Evolutionary conservation across 2,113 vertebrate species (phyloP).

Genomic region (Chloroceryle aenea): DNA sequence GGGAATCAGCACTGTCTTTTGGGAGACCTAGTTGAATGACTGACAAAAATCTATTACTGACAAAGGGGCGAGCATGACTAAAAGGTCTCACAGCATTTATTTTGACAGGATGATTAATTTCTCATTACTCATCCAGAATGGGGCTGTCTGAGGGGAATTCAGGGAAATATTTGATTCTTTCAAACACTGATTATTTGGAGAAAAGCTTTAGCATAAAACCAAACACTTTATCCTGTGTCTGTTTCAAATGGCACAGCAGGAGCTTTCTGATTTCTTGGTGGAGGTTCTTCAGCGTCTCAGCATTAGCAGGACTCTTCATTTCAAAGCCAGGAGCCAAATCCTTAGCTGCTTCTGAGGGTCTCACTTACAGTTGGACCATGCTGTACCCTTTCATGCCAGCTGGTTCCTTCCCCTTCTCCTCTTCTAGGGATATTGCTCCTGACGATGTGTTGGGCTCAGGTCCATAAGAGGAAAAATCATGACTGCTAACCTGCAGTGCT

Average conservation of each 20-base stretch:
- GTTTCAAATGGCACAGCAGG: neutral
- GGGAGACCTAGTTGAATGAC: conserved; percentile 32
- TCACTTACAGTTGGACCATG: neutral
- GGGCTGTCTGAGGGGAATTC: conserved; percentile 23
- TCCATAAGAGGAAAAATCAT: neutral
- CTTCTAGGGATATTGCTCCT: neutral
- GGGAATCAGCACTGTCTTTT: neutral
- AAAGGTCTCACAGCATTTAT: conserved; percentile 40
- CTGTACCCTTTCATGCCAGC: neutral
- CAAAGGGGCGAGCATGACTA: neutral
- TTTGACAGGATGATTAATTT: conserved; percentile 70
- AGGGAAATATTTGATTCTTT: conserved; percentile 33
- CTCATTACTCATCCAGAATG: conserved; percentile 44
- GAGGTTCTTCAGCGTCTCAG: neutral
- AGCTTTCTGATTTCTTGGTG: neutral
- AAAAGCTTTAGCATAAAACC: conserved; percentile 27
- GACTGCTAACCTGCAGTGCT: neutral
- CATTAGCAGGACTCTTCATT: neutral
- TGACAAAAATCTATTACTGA: conserved; percentile 46
- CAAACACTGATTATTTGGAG: conserved; percentile 33
- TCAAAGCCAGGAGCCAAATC: neutral
- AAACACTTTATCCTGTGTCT: neutral
- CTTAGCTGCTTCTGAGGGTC: neutral
- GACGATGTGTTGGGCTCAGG: neutral
- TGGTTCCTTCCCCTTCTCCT: neutral